These are phyloP conservation scores for Calosoma granatense DNA, from an alignment of 1,140 invertebrate genomes.

Conservation along the genomic window DNA sequence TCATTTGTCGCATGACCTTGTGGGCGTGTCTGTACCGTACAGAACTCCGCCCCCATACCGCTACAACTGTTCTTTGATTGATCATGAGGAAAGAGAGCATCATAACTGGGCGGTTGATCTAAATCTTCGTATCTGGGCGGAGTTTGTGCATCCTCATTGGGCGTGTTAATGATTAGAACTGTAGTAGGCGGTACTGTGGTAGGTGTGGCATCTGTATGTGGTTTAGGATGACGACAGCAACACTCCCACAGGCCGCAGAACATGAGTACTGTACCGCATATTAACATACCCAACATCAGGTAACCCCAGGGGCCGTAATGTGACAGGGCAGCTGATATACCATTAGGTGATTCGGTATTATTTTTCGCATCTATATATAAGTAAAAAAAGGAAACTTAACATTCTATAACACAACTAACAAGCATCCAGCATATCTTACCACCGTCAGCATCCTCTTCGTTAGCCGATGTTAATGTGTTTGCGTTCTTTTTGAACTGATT, in stretches of 20 bases:
- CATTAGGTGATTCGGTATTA: slow-evolving; percentile 24
- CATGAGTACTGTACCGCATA: slow-evolving; percentile 50
- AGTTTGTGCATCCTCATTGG: slow-evolving; percentile 13
- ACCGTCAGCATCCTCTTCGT: too few relatives aligned
- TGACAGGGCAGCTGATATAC: slow-evolving; percentile 38
- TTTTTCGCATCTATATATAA: too few relatives aligned
- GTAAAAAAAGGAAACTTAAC: too few relatives aligned
- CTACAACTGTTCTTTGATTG: too few relatives aligned
- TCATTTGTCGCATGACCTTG: too few relatives aligned
- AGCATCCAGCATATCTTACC: too few relatives aligned
- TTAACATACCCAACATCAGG: slow-evolving; percentile 50
- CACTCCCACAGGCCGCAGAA: slow-evolving; percentile 50
- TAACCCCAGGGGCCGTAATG: slow-evolving; percentile 56
- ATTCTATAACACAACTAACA: too few relatives aligned
- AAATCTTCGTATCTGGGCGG: slow-evolving; percentile 36
- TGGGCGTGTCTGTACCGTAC: too few relatives aligned
- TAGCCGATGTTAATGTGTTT: too few relatives aligned
- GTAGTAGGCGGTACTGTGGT: slow-evolving; percentile 22
- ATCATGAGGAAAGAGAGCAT: slow-evolving; percentile 32
- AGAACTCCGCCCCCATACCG: too few relatives aligned
- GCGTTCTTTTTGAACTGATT: too few relatives aligned
- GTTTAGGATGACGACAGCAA: slow-evolving; percentile 31
- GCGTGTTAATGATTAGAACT: slow-evolving; percentile 22
- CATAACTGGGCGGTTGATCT: slow-evolving; percentile 34
- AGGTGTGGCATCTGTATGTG: slow-evolving; percentile 17